Evolutionary conservation across 2,113 vertebrate genomes (phyloP).

Genomic region (Lepidothrix coronata): DNA sequence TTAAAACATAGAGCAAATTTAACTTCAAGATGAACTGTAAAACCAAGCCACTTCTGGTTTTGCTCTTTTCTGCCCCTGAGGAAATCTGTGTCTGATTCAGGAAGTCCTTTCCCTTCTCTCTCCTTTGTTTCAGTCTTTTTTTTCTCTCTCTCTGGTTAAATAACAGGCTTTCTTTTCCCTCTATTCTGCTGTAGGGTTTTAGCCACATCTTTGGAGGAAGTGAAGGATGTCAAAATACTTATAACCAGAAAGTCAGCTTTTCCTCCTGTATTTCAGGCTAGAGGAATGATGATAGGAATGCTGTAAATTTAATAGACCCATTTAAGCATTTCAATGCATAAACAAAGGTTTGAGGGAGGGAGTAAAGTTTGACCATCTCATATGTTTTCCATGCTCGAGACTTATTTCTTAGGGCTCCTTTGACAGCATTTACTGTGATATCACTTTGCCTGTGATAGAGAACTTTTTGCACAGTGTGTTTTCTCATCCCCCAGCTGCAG

Average conservation of each 20-base stretch:
- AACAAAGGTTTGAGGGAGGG: neutral
- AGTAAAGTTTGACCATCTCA: neutral
- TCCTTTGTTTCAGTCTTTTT: neutral
- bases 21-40: neutral
- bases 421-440: neutral
- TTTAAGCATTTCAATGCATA: neutral
- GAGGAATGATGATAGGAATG: neutral
- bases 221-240: neutral
- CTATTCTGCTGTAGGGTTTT: neutral
- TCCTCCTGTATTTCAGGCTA: neutral
- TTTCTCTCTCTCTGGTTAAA: neutral
- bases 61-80: neutral
- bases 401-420: neutral
- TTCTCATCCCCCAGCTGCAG: neutral
- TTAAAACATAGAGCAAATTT: neutral
- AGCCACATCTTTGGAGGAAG: neutral
- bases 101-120: slow-evolving; percentile 23
- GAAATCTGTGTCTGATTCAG: slow-evolving; percentile 16
- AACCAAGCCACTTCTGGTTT: neutral
- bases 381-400: neutral
- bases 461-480: neutral
- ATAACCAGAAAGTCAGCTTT: neutral
- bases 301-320: neutral
- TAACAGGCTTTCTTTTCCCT: neutral
- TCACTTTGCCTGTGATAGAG: neutral